Conservation (phyloP, 2,888 invertebrate genomes). For the Aproaerema taeniolella region DNA sequence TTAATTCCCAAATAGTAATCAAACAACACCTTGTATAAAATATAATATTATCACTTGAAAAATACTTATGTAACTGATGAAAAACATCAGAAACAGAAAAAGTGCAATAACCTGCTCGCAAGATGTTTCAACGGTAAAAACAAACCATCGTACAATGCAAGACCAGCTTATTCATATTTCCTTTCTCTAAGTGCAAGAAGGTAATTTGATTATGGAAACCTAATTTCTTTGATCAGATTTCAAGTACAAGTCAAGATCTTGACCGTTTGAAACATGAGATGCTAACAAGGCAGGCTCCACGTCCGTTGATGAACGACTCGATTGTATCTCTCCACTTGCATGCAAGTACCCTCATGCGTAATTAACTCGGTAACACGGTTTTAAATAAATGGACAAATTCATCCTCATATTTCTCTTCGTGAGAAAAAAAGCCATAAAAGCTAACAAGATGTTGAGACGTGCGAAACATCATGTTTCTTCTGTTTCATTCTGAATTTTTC, state of each 20-base stretch:
- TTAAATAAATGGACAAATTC: constrained; percentile 36
- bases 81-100: no score
- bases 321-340: constrained; percentile 28
- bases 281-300: constrained; percentile 25
- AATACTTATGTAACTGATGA: no score
- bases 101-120: no score
- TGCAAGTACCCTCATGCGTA: constrained; percentile 38
- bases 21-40: no score
- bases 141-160: no score
- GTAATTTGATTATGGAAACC: constrained; percentile 3
- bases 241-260: constrained; percentile 23
- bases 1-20: no score
- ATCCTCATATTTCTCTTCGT: constrained; percentile 24
- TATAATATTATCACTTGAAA: no score
- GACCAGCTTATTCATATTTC: no score
- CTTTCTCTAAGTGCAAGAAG: no score
- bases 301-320: constrained; percentile 29
- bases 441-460: constrained; percentile 26
- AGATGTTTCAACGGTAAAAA: no score
- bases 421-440: constrained; percentile 38
- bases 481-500: no score
- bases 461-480: neutral
- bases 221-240: constrained; percentile 15
- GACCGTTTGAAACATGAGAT: constrained; percentile 31
- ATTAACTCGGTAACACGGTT: constrained; percentile 53